These are phyloP conservation scores for Tarsius wallacei DNA, from an alignment of 2,797 vertebrate genomes.

Conservation along the genomic window DNA sequence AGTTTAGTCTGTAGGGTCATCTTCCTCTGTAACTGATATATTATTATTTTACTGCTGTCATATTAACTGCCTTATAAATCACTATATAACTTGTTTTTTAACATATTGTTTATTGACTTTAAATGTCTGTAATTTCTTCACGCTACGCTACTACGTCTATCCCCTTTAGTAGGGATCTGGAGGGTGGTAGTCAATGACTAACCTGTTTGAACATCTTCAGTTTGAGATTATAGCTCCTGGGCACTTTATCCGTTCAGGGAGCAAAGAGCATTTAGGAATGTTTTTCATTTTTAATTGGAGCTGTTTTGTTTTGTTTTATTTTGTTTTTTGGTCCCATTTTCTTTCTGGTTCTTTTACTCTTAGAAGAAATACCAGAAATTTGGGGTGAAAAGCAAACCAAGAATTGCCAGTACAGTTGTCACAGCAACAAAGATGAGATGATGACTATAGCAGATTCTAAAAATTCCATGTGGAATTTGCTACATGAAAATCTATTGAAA, in stretches of 20 bases:
- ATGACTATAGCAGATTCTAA: conserved; percentile 57
- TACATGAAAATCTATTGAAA: conserved; percentile 75
- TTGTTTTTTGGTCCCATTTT: neutral
- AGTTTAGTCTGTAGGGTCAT: neutral
- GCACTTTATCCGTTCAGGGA: neutral
- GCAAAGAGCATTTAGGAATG: neutral
- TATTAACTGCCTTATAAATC: neutral
- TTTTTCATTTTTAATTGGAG: conserved; percentile 64
- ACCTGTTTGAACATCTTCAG: neutral
- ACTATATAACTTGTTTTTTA: neutral
- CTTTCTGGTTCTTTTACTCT: conserved; percentile 56
- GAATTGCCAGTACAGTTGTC: conserved; percentile 62
- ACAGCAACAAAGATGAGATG: conserved; percentile 67
- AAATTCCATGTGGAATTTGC: conserved; percentile 63
- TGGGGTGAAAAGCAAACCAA: conserved; percentile 59
- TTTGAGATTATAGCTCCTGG: neutral
- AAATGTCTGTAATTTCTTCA: neutral
- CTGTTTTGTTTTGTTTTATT: neutral
- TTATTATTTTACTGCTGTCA: conserved; percentile 45
- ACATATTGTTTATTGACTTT: conserved; percentile 7
- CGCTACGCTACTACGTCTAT: neutral
- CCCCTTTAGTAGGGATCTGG: neutral
- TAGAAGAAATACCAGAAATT: conserved; percentile 66
- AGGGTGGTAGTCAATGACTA: neutral
- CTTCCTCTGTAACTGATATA: neutral